Evolutionary conservation across 2,797 vertebrate species (phyloP), one percentile per base, ranked within the genome.

Genomic region (Sardinella longiceps): DNA sequence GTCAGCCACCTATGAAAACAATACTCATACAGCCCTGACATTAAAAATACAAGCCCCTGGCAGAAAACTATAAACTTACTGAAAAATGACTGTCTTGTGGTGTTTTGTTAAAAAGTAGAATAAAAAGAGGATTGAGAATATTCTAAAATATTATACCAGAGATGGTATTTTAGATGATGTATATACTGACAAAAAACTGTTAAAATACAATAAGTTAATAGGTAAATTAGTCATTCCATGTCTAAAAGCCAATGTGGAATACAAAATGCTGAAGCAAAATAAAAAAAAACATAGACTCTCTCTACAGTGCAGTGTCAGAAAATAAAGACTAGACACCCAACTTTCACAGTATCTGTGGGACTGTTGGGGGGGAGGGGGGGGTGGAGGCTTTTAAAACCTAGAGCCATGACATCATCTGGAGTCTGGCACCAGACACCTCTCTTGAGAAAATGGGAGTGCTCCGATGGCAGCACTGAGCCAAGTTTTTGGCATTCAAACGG

Each of bases 271-370:
- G 18, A 43, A 6, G 33, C 18, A 12, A 18, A 70, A 33, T 30
- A 70, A 33, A 70, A 70, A 15, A 77, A 20, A 33, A n/a, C n/a
- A n/a, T n/a, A n/a, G n/a, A n/a, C n/a, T 74, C 30, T 74, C 18
- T 12, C 30, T 74, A 74, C 30, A 82, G 90, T 91, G 90, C 85
- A 86, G 84, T 89, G 85, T 89, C 93, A 86, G 91, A 92, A 92
- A 90, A 89, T 87, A 33, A 88, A 92, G 48, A 33, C 12, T 48
- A 88, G 85, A 74, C 51, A 91, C 88, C 86, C 80, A 28, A 37
- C 30, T 85, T 87, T 80, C 85, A 83, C 82, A 84, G 58, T n/a
- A 88, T 18, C 33, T 20, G 70, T 77, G 37, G 70, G 33, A 77
- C 33, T 0, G 33, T 77, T 20, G 82, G 80, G 80, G 70, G 83